These are phyloP conservation scores for Phodopus roborovskii DNA, from an alignment of 2,113 vertebrate genomes.

Conservation along the genomic window DNA sequence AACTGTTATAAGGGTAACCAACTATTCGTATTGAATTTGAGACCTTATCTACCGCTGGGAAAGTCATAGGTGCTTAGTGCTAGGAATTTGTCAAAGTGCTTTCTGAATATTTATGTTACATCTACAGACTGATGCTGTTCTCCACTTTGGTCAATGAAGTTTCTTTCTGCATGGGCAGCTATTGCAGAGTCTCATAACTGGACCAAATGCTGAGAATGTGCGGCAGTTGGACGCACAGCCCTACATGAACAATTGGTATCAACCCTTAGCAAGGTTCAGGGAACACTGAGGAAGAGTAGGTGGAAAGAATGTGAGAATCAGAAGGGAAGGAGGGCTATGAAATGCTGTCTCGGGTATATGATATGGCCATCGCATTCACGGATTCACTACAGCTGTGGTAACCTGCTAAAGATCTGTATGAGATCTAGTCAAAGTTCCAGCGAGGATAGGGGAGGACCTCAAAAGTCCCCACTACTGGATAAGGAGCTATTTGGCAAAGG, in stretches of 20 bases:
- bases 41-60: too few relatives aligned
- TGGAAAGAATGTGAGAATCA: background rate
- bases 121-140: too few relatives aligned
- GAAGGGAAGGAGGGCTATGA: background rate
- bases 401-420: background rate
- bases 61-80: background rate
- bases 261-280: background rate
- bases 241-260: background rate
- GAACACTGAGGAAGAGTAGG: background rate
- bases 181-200: background rate
- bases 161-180: background rate
- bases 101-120: background rate
- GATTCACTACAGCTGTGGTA: background rate
- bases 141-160: background rate
- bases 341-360: background rate
- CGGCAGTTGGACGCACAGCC: background rate
- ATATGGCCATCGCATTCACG: background rate
- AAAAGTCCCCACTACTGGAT: too few relatives aligned
- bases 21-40: background rate
- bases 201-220: too few relatives aligned
- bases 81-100: background rate
- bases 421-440: background rate
- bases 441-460: background rate
- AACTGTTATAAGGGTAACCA: background rate
- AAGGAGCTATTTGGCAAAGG: background rate